These are phyloP conservation scores for Addax nasomaculatus DNA, from an alignment of 2,113 vertebrate species.

Conservation along the genomic window DNA sequence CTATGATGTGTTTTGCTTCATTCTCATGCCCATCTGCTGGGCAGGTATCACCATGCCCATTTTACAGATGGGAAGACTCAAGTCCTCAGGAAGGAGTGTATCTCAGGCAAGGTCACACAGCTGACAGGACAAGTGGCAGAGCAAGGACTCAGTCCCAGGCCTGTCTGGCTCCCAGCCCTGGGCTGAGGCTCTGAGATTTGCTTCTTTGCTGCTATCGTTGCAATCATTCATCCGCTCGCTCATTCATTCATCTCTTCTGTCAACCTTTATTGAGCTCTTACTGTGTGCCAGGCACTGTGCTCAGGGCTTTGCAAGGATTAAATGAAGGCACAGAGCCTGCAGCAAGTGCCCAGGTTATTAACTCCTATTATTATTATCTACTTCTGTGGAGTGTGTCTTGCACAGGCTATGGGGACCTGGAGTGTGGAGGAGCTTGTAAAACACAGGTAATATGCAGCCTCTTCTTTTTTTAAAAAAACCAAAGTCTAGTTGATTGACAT, in stretches of 20 bases:
- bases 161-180: neutral
- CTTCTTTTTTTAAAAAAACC: neutral
- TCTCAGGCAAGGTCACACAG: neutral
- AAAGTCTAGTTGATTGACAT: neutral
- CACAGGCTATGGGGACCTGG: neutral
- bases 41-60: neutral
- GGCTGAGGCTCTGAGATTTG: neutral
- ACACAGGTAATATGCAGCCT: neutral
- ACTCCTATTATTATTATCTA: too few relatives aligned
- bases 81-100: neutral
- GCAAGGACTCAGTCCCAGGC: neutral
- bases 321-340: rapidly evolving
- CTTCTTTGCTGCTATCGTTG: too few relatives aligned
- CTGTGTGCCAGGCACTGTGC: neutral
- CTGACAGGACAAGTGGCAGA: rapidly evolving
- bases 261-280: too few relatives aligned
- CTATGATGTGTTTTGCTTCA: rapidly evolving
- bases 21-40: rapidly evolving
- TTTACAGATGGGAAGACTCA: neutral
- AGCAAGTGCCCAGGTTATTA: rapidly evolving
- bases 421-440: neutral
- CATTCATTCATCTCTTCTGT: neutral
- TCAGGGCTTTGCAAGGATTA: neutral
- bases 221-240: neutral
- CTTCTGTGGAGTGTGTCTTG: rapidly evolving